phyloP scores from a whole-genome alignment of 2,113 vertebrate species.

The Piaya cayana region DNA sequence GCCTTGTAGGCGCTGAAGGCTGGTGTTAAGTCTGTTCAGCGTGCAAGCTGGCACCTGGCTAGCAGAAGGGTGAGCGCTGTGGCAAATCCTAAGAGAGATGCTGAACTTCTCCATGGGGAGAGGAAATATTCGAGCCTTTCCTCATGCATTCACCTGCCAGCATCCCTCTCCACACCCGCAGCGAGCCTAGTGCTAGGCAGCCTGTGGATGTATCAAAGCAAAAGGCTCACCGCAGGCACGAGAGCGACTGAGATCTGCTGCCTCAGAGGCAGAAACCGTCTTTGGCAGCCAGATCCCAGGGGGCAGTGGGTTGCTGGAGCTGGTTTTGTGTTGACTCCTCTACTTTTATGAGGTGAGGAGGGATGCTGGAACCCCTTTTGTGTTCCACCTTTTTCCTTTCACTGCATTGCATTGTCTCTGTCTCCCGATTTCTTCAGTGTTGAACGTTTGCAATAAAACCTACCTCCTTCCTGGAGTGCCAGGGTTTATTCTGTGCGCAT shows the following conservation, averaged over 20 bases:
- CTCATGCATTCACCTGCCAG: not conserved
- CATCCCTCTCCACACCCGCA: not conserved
- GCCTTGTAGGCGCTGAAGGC: not conserved
- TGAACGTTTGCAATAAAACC: not conserved
- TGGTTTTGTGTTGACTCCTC: not conserved
- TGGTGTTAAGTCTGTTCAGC: not conserved
- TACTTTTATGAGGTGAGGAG: not conserved
- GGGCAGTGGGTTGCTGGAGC: not conserved
- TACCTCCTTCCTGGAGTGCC: not conserved
- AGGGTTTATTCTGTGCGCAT: not conserved
- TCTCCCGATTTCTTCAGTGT: not conserved
- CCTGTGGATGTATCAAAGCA: not conserved
- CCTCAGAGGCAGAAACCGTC: not conserved
- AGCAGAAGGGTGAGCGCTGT: not conserved
- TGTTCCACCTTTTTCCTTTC: not conserved
- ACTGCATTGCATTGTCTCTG: not conserved
- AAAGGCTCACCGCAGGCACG: not conserved
- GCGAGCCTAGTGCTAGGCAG: not conserved
- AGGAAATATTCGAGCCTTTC: not conserved
- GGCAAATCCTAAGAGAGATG: not conserved
- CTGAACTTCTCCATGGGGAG: slow-evolving; percentile 1
- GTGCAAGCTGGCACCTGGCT: not conserved
- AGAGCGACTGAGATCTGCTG: not conserved
- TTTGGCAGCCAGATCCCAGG: not conserved
- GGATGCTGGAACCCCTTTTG: not conserved